Percentiles rank a stretch among this genome's conserved stretches.
Evolutionary conservation across 2,888 invertebrate genomes (phyloP).

Genomic region (Hypomecis punctinalis): DNA sequence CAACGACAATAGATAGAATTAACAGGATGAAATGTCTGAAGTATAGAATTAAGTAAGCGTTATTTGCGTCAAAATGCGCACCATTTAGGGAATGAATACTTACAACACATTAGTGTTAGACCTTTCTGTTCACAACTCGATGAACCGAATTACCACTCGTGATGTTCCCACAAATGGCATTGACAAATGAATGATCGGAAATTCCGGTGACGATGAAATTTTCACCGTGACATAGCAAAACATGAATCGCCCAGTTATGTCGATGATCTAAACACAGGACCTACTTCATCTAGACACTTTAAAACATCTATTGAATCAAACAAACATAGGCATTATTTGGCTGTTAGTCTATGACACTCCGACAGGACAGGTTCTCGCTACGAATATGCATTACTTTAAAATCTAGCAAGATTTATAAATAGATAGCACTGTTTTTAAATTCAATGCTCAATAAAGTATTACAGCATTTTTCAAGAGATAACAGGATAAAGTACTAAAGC

Average conservation of each 20-base stretch:
- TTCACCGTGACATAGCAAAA: constrained; percentile 48
- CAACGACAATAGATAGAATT: constrained; percentile 82
- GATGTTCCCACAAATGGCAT: constrained; percentile 69
- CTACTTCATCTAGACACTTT: constrained; percentile 73
- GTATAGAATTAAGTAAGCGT: constrained; percentile 78
- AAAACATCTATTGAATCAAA: constrained; percentile 69
- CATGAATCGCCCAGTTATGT: constrained; percentile 53
- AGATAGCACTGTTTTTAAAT: constrained; percentile 63
- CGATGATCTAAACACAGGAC: constrained; percentile 72
- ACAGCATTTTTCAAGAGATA: constrained; percentile 72
- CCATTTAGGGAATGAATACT: constrained; percentile 78
- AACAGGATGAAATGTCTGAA: constrained; percentile 79
- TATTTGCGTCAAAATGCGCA: constrained; percentile 76
- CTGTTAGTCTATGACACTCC: constrained; percentile 57
- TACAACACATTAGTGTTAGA: constrained; percentile 79
- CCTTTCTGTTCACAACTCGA: constrained; percentile 61
- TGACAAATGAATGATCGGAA: constrained; percentile 69
- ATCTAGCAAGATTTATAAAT: constrained; percentile 69
- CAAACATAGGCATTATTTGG: constrained; percentile 65
- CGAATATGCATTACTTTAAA: constrained; percentile 66
- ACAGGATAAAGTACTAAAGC: constrained; percentile 80
- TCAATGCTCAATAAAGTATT: constrained; percentile 65
- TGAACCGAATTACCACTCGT: constrained; percentile 67
- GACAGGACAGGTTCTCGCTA: constrained; percentile 64
- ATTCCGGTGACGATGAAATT: constrained; percentile 44